Evolutionary conservation across 2,113 vertebrate genomes (phyloP).

Genomic region (Coptodon rendalli): DNA sequence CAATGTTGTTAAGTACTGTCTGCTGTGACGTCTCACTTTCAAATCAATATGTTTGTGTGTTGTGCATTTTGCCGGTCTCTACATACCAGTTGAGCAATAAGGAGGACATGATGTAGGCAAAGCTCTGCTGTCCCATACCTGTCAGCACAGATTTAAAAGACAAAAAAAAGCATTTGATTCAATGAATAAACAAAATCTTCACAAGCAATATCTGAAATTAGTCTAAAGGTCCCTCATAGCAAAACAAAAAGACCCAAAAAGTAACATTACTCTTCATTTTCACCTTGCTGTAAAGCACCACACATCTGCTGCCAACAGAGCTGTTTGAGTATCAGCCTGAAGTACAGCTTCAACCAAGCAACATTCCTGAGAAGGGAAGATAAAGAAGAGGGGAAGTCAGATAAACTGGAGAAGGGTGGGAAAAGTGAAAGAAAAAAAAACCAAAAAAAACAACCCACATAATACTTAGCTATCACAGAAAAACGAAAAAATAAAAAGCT

Average conservation of each 20-base stretch:
- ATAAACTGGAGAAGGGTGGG: rapidly evolving
- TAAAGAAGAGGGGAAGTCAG: background rate
- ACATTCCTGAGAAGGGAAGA: conserved; percentile 70
- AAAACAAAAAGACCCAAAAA: background rate
- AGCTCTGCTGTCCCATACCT: conserved; percentile 91
- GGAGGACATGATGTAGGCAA: conserved; percentile 82
- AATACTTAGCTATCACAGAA: background rate
- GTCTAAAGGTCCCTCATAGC: background rate
- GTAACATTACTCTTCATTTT: background rate
- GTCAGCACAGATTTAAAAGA: background rate
- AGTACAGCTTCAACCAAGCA: conserved; percentile 80
- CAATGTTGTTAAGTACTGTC: background rate
- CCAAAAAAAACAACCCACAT: background rate
- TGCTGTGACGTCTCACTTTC: background rate
- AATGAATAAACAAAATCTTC: background rate
- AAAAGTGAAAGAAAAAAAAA: background rate
- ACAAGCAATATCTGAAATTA: rapidly evolving
- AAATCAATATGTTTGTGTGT: background rate
- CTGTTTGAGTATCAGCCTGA: conserved; percentile 76
- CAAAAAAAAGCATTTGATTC: background rate
- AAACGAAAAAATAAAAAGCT: background rate
- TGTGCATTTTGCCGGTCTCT: background rate
- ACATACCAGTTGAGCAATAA: conserved; percentile 86
- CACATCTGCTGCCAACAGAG: conserved; percentile 82
- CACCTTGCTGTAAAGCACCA: conserved; percentile 96